phyloP scores from a whole-genome alignment of 2,113 vertebrate species.

The Myiozetetes cayanensis region DNA sequence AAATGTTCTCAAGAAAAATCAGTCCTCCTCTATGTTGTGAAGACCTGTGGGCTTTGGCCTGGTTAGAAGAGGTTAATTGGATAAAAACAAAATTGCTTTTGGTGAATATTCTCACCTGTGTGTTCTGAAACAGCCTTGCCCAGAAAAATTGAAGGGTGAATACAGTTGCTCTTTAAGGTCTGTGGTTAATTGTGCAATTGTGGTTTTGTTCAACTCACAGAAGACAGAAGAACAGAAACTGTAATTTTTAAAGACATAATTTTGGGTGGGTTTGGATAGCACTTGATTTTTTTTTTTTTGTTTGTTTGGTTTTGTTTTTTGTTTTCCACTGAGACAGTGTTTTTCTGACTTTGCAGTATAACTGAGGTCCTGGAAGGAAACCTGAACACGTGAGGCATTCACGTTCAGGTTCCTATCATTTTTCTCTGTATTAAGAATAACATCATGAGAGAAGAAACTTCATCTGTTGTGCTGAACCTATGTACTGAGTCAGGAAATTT shows the following conservation, averaged over 20 bases:
- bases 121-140: neutral
- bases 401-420: neutral
- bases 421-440: neutral
- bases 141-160: neutral
- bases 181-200: neutral
- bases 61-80: neutral
- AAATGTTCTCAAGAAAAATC: neutral
- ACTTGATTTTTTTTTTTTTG: neutral
- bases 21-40: neutral
- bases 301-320: too few relatives aligned
- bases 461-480: neutral
- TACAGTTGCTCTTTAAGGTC: neutral
- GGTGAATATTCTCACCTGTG: neutral
- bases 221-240: neutral
- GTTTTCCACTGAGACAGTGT: neutral
- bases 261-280: neutral
- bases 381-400: neutral
- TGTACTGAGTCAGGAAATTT: neutral
- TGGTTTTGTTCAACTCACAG: neutral
- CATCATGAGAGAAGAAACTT: neutral
- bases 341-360: neutral
- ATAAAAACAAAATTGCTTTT: neutral
- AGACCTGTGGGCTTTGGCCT: neutral
- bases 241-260: neutral
- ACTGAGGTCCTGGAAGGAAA: neutral